These are phyloP conservation scores for Keiferia lycopersicella DNA, from an alignment of 2,888 invertebrate genomes.

Conservation along the genomic window DNA sequence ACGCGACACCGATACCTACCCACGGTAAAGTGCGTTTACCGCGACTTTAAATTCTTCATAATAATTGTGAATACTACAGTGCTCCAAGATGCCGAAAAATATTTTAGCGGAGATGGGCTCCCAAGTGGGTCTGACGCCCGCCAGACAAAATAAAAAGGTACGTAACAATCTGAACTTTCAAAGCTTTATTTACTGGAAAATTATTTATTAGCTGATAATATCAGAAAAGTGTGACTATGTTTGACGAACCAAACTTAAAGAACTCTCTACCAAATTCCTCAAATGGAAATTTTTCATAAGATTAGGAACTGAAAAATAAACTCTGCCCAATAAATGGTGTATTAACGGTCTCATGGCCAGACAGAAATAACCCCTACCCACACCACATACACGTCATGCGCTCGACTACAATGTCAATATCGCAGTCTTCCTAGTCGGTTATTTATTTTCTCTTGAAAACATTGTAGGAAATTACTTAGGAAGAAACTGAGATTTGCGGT, in stretches of 20 bases:
- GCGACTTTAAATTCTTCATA: conserved; percentile 41
- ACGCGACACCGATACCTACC: conserved; percentile 50
- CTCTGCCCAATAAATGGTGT: conserved; percentile 56
- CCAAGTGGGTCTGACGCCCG: conserved; percentile 73
- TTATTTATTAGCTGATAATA: not conserved
- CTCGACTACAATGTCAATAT: conserved; percentile 64
- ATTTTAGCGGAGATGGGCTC: conserved; percentile 77
- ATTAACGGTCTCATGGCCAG: conserved; percentile 63
- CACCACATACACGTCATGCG: conserved; percentile 50
- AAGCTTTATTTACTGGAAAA: not conserved
- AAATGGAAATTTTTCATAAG: conserved; percentile 48
- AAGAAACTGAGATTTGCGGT: not conserved
- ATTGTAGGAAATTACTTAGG: not conserved
- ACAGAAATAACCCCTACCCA: conserved; percentile 64
- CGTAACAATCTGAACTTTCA: conserved; percentile 32
- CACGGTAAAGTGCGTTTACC: conserved; percentile 41
- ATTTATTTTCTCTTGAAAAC: not conserved
- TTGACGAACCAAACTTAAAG: not conserved
- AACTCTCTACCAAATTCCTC: conserved; percentile 23
- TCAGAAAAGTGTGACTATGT: not conserved
- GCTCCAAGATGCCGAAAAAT: conserved; percentile 72
- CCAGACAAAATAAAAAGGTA: conserved; percentile 68
- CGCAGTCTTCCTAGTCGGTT: conserved; percentile 33
- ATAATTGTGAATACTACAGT: conserved; percentile 45
- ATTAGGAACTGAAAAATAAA: conserved; percentile 41